Percentiles rank a stretch among this genome's conserved stretches.
phyloP scores from a whole-genome alignment of 2,113 vertebrate genomes.

The Neodontobutis hainanensis region DNA sequence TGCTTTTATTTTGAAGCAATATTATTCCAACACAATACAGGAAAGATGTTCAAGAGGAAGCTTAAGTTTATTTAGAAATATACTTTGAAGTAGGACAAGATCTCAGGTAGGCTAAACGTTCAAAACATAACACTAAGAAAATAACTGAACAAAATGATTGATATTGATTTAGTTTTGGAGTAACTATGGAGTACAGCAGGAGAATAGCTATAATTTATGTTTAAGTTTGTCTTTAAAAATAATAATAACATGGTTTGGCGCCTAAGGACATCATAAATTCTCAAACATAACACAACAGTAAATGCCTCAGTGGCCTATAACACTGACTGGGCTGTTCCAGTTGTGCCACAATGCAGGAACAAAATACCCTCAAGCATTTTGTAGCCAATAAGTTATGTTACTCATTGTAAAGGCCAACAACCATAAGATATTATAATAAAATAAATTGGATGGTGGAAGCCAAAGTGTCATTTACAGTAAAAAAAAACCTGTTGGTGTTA shows the following conservation, averaged over 20 bases:
- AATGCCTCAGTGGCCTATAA: neutral
- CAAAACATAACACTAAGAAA: no score
- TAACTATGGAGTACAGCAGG: neutral
- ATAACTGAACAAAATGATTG: no score
- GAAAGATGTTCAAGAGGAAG: no score
- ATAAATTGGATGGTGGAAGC: neutral
- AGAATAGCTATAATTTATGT: neutral
- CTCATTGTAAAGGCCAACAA: slow-evolving; percentile 9
- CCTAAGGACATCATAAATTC: slow-evolving; percentile 7
- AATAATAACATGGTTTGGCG: slow-evolving; percentile 3
- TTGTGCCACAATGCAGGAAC: neutral
- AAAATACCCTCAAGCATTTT: neutral
- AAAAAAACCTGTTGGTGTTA: neutral
- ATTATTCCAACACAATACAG: no score
- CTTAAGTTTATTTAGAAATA: no score
- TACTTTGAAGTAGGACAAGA: no score
- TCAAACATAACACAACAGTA: neutral
- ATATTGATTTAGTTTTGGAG: no score
- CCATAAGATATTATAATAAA: slow-evolving; percentile 1
- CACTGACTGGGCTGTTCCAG: neutral
- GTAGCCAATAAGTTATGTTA: slow-evolving; percentile 3
- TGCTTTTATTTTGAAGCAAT: no score
- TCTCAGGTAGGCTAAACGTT: no score
- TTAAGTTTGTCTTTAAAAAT: slow-evolving; percentile 3
- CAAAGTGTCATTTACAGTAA: no score